Percentiles rank a stretch among this genome's conserved stretches.
Conservation (phyloP, 2,797 vertebrate species). For the Ara ararauna region DNA sequence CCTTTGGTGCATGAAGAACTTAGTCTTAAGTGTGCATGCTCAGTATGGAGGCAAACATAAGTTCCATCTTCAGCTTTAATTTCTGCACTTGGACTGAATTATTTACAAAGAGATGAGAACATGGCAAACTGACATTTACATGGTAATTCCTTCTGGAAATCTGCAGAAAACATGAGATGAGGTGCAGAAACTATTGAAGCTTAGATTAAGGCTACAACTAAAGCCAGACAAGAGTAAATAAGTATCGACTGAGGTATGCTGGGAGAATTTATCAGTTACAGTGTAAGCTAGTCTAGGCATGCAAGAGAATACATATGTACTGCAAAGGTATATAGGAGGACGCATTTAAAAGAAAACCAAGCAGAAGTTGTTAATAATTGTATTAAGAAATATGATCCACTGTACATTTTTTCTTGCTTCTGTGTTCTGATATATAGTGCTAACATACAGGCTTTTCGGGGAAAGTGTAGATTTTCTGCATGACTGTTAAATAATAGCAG, state of each 20-base stretch:
- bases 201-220: background rate
- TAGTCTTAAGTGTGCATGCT: background rate
- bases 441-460: background rate
- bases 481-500: background rate
- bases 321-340: background rate
- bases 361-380: background rate
- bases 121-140: background rate
- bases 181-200: background rate
- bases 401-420: background rate
- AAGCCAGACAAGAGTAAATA: background rate
- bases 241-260: background rate
- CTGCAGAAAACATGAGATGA: background rate
- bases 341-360: background rate
- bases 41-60: background rate
- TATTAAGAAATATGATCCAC: background rate
- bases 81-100: background rate
- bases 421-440: background rate
- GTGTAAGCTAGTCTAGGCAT: accelerated
- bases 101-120: background rate
- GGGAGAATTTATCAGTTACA: background rate
- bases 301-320: background rate
- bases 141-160: background rate
- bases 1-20: background rate
- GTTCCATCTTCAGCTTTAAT: background rate
- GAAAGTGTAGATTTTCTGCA: background rate